Evolutionary conservation across 1,140 invertebrate species (phyloP), one percentile per base, ranked within the genome.

Genomic region (Drosophila auraria): DNA sequence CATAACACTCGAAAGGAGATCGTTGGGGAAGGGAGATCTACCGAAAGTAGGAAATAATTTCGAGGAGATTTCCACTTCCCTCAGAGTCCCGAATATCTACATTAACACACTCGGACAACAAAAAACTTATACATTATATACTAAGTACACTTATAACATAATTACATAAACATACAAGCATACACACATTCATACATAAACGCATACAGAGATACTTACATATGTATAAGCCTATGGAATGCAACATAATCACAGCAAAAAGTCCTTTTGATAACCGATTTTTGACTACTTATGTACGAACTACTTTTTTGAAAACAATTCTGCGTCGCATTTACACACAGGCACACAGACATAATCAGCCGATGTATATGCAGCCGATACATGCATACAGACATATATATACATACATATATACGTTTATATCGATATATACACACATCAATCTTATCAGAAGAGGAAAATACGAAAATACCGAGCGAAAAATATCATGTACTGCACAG

Each of bases 261-360:
- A 74, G 72, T 70, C 61, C 82, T 87, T 80, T 87, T 78, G 80
- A 83, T 89, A 89, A 63, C 77, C 79, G 69, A 71, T 87, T 87
- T 79, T 84, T 89, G 84, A 77, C 68, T 64, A 74, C 61, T 45
- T 78, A 70, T 80, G 76, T 84, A 66, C 64, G 66, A 70, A 80
- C 33, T 62, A 79, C 53, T 71, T 71, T 82, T 82, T 87, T 73
- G 65, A 87, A 87, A 78, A 80, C 77, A 89, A 83, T 87, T 87
- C 68, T 87, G 83, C 83, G 78, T 87, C 84, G 86, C 83, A 87
- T 78, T 80, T 87, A 83, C 80, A 87, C 69, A 80, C 60, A 69
- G 38, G 73, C 73, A 77, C 72, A 77, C 75, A 77, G 63, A 78
- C 75, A 78, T 78, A 77, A 77, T 77, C 74, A 77, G 63, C 74